These are phyloP conservation scores for Phymorhynchus buccinoides DNA, from an alignment of 1,140 invertebrate genomes.

Conservation along the genomic window DNA sequence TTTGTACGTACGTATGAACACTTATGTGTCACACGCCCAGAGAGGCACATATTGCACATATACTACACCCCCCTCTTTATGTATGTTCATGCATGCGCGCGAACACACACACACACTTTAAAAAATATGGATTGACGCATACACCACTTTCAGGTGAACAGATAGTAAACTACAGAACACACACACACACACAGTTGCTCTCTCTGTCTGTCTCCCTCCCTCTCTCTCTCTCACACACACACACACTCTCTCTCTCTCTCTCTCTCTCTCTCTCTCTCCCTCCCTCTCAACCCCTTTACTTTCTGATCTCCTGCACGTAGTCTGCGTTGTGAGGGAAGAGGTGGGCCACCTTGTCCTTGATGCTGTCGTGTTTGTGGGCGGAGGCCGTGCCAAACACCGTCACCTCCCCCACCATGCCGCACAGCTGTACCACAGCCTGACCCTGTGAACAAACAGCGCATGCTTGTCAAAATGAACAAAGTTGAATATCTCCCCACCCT, in stretches of 20 bases:
- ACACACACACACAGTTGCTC: background rate
- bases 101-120: too few relatives aligned
- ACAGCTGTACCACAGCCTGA: constrained; percentile 86
- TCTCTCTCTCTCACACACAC: background rate
- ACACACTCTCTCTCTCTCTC: background rate
- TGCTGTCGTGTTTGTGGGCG: constrained; percentile 86
- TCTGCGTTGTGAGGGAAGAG: constrained; percentile 82
- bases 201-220: background rate
- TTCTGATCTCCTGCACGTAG: constrained; percentile 87
- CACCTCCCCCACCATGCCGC: constrained; percentile 85
- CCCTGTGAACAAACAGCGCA: constrained; percentile 84
- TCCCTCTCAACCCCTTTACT: constrained; percentile 74
- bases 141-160: too few relatives aligned
- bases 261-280: background rate
- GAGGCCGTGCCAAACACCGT: constrained; percentile 89
- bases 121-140: too few relatives aligned
- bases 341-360: constrained; percentile 79
- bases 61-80: too few relatives aligned
- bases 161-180: background rate
- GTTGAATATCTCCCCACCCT: too few relatives aligned
- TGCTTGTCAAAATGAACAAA: too few relatives aligned
- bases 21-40: too few relatives aligned
- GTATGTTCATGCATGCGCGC: too few relatives aligned
- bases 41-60: too few relatives aligned
- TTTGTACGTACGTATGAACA: too few relatives aligned